Conservation (phyloP, 2,797 vertebrate species). For the Melanitta fusca region DNA sequence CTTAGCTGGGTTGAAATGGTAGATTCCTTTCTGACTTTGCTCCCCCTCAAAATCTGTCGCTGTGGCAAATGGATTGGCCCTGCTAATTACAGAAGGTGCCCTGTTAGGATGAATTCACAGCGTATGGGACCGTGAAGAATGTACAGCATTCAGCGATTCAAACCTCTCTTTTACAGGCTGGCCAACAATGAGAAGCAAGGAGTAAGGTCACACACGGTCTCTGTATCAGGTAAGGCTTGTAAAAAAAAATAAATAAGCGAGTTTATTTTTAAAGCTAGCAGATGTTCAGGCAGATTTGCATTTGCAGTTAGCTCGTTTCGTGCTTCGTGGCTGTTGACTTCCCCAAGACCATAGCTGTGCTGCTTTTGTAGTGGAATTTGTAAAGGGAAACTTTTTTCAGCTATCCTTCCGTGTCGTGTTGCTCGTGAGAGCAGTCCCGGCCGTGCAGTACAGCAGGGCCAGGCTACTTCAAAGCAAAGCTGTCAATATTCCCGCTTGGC, state of each 20-base stretch:
- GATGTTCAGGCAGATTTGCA: not conserved
- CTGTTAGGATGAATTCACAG: conserved; percentile 14
- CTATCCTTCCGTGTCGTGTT: rapidly evolving
- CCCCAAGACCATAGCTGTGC: not conserved
- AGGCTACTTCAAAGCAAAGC: not conserved
- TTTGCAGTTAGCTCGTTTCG: not conserved
- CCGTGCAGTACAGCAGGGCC: not conserved
- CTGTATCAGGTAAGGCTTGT: conserved; percentile 91
- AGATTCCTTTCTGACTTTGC: not conserved
- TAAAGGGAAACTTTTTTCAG: not conserved
- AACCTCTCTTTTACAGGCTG: conserved; percentile 83
- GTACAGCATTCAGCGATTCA: conserved; percentile 73
- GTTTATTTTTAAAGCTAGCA: not conserved
- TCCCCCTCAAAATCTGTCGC: not conserved
- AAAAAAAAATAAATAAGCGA: not conserved
- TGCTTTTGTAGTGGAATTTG: not conserved
- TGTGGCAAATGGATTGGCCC: conserved; percentile 3
- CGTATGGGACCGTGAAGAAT: conserved; percentile 45
- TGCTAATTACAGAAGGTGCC: conserved; percentile 35
- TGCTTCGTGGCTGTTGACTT: not conserved
- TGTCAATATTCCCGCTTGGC: not conserved
- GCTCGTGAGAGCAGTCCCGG: not conserved
- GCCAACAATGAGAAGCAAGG: conserved; percentile 96
- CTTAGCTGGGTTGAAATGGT: not conserved
- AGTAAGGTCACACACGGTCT: conserved; percentile 90